Base-by-base conservation (phyloP, 1,140 invertebrate genomes). In the Pararge aegeria region DNA sequence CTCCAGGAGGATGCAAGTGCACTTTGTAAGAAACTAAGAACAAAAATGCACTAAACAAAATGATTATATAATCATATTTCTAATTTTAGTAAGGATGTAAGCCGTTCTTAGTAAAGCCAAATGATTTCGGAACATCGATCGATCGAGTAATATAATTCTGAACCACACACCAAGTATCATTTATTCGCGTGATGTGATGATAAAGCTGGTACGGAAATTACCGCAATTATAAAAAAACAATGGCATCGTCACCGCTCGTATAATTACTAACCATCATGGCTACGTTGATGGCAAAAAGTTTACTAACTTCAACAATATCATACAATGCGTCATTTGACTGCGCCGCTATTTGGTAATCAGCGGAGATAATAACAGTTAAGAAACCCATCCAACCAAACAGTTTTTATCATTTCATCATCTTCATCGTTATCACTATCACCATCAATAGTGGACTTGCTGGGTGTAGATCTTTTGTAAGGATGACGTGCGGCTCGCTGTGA, bases 221-320 rank as follows among this genome's bases (percentile, higher is more conserved):
- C 55, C 27, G 34, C 30, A 57, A 57, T 57, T 57, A 57, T 49
- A 56, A 49, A 37, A 56, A 49, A 37, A 57, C 55, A 57, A 57
- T 57, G 27, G 55, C 19, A 9, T 12, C 18, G 30, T 34, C 30
- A n/a, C 46, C 19, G 52, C 6, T 48, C 27, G 5, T 44, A 18
- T 40, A 55, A 55, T 55, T 55, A 42, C 42, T 55, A 4, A 24
- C 24, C 42, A 55, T 12, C 21, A 19, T 46, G 40, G 16, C 24
- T 42, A 18, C 53, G 40, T 29, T 24, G 13, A 5, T 29, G 2
- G 19, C 20, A 40, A 53, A 13, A 40, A 40, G 13, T 19, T 20
- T 52, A 38, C 30, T n/a, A 34, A 12, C 30, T 34, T 34, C 2
- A 34, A 34, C 30, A 34, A 34, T 34, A 12, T 34, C 30, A 34